Base-by-base conservation (phyloP, 2,888 invertebrate genomes). In the Caenorhabditis afra region DNA sequence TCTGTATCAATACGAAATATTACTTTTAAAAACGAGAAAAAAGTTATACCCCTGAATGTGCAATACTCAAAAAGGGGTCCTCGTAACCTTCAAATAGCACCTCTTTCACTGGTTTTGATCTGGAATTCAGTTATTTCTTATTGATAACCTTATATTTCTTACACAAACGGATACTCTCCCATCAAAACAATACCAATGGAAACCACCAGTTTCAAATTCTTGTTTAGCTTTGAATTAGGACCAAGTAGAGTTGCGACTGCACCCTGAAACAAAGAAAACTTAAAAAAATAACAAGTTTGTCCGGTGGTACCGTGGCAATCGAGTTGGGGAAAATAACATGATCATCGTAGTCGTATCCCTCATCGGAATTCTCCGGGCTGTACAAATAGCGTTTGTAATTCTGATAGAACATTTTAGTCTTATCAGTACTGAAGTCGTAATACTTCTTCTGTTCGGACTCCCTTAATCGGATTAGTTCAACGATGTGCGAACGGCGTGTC, bases 81-180 rank as follows among this genome's bases (percentile, higher is more conserved):
- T 83, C 68, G 49, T 83, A 87, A 1, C 87, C 87, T 50, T 87
- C 87, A 50, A 87, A 87, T 11, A 87, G 47, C 10, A 87, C 44
- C 1, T 85, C 85, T 14, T 84, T 81, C 18, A 87, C 70, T 20
- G 35, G 45, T 20, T 82, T 79, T 12, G 68, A 53, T 18, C 76
- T 76, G 20, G 57, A 68, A 49, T 4, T 23, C 11, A 3, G 14
- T n/a, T n/a, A 22, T 3, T 16, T 11, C 11, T 16, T 41, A 16
- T 12, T 4, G 47, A 20, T 47, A 3, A 29, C 2, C 3, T 35
- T 2, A 20, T n/a, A n/a, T 8, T 50, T 3, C 78, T 53, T 23
- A 85, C 85, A 81, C 78, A 16, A 85, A 80, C 1, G 84, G 75
- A 14, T 81, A 75, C 35, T 85, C 83, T 50, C 85, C 85, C 0